A percentile compares a stretch with the other conserved stretches of the same genome.
Evolutionary conservation across 2,113 vertebrate genomes (phyloP).

Genomic region (Phylloscopus trochiloides): DNA sequence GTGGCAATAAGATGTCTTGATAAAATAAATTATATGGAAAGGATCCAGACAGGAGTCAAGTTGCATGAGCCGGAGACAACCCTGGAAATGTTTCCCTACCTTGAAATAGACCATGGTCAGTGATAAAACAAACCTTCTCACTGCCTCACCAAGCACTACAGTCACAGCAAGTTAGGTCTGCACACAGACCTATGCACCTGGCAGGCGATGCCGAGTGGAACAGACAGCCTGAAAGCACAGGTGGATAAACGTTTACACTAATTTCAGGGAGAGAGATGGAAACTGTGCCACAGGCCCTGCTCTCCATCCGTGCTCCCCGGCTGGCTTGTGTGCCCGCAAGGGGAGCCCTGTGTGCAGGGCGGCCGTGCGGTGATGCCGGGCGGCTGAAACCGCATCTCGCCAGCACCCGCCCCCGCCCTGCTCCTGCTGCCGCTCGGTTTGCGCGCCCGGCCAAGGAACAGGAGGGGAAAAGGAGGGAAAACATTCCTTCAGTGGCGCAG

Average conservation of each 20-base stretch:
- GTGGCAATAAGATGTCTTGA: background rate
- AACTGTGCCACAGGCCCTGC: background rate
- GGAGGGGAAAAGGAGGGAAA: background rate
- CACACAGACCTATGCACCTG: background rate
- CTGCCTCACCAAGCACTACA: background rate
- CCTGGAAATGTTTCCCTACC: background rate
- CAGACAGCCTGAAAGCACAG: background rate
- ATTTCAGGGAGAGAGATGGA: background rate
- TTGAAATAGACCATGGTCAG: background rate
- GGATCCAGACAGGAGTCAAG: background rate
- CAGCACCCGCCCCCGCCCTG: no score
- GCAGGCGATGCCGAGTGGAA: background rate
- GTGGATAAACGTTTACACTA: background rate
- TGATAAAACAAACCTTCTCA: background rate
- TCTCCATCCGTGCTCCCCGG: fast-evolving
- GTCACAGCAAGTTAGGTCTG: background rate
- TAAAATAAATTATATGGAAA: background rate
- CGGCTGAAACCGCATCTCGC: fast-evolving
- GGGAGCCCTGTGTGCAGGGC: background rate
- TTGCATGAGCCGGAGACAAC: background rate
- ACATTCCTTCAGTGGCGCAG: background rate
- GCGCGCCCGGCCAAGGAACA: fast-evolving
- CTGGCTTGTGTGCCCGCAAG: fast-evolving
- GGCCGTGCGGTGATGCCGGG: background rate
- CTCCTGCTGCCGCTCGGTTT: fast-evolving